These are phyloP conservation scores for Netelia fuscicornis DNA, from an alignment of 2,888 invertebrate species.

Conservation along the genomic window DNA sequence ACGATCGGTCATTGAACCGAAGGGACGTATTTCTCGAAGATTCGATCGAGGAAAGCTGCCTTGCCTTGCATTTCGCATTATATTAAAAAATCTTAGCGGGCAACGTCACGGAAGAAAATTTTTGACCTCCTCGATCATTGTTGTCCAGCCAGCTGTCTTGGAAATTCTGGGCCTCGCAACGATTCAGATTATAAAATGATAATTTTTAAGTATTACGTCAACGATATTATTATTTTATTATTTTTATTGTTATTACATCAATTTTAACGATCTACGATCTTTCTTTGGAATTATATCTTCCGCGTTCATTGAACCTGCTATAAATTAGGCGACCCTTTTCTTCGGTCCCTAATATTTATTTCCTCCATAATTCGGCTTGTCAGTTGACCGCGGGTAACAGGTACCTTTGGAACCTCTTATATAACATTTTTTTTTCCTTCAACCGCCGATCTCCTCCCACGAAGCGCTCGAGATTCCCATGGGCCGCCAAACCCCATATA, in stretches of 20 bases:
- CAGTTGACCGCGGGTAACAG: slow-evolving; percentile 49
- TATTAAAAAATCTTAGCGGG: slow-evolving; percentile 21
- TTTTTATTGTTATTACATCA: slow-evolving; percentile 8
- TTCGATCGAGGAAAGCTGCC: slow-evolving; percentile 24
- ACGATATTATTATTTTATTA: not conserved
- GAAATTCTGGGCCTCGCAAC: not conserved
- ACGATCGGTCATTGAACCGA: slow-evolving; percentile 50
- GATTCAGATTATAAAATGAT: slow-evolving; percentile 5
- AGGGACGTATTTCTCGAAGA: slow-evolving; percentile 44
- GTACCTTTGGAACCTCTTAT: slow-evolving; percentile 39
- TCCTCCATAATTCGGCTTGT: slow-evolving; percentile 30
- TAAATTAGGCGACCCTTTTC: slow-evolving; percentile 33
- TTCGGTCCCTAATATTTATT: slow-evolving; percentile 8
- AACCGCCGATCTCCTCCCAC: slow-evolving; percentile 34
- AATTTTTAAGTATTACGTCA: slow-evolving; percentile 4
- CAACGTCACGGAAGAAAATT: slow-evolving; percentile 37
- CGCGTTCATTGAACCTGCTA: slow-evolving; percentile 26
- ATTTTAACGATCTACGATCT: not conserved
- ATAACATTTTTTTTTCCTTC: slow-evolving; percentile 13
- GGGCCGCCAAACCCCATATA: slow-evolving; percentile 22
- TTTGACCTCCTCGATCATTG: slow-evolving; percentile 23
- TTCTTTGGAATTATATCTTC: not conserved
- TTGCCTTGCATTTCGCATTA: slow-evolving; percentile 11
- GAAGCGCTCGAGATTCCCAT: slow-evolving; percentile 33
- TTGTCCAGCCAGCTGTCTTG: slow-evolving; percentile 41